A percentile compares a stretch with the other conserved stretches of the same genome.
phyloP scores from a whole-genome alignment of 1,140 invertebrate genomes.

The Globodera rostochiensis region DNA sequence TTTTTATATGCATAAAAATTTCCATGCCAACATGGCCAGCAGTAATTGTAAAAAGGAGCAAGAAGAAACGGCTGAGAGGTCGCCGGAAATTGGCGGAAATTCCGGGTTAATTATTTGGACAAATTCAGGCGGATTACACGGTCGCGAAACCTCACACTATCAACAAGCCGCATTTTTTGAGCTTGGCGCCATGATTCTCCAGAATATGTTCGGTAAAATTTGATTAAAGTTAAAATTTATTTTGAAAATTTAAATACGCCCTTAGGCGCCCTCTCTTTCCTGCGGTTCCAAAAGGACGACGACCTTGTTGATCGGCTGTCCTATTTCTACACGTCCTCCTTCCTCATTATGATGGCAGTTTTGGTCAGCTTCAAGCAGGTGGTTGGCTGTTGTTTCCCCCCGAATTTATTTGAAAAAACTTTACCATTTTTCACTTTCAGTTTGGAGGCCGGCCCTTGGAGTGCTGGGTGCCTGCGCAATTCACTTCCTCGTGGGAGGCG shows the following conservation, averaged over 20 bases:
- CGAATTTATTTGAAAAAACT: conserved; percentile 5
- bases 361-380: conserved; percentile 69
- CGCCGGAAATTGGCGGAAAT: neutral
- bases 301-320: conserved; percentile 70
- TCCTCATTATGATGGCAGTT: conserved; percentile 70
- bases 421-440: conserved; percentile 20
- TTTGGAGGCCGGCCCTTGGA: conserved; percentile 65
- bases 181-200: conserved; percentile 64
- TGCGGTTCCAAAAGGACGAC: conserved; percentile 68
- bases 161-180: conserved; percentile 63
- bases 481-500: conserved; percentile 65
- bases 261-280: conserved; percentile 46
- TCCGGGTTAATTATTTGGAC: conserved; percentile 6
- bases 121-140: conserved; percentile 52
- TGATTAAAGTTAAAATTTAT: neutral
- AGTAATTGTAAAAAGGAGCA: conserved; percentile 3
- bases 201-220: conserved; percentile 60
- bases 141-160: conserved; percentile 59
- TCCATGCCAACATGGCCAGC: conserved; percentile 27
- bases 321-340: conserved; percentile 70
- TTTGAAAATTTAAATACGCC: neutral
- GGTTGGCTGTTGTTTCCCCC: conserved; percentile 54
- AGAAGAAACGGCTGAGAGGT: conserved; percentile 16
- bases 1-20: conserved; percentile 7
- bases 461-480: conserved; percentile 61